Evolutionary conservation across 2,888 invertebrate genomes (phyloP).

Genomic region (Tanytarsus gracilentus): DNA sequence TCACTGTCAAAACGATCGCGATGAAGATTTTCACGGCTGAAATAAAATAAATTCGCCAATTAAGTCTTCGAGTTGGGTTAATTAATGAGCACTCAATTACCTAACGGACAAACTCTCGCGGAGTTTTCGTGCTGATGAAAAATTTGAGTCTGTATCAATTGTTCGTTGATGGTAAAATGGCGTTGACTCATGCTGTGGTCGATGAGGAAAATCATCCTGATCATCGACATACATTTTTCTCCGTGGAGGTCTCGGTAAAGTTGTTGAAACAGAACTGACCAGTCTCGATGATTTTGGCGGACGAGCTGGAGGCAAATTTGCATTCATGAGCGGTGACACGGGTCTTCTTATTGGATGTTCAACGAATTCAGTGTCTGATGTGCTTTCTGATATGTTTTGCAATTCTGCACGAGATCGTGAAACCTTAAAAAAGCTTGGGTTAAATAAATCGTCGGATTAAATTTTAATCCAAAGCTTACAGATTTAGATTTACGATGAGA

Average conservation of each 20-base stretch:
- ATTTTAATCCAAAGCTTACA: slow-evolving; percentile 9
- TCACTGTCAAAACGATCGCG: slow-evolving; percentile 48
- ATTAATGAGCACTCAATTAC: slow-evolving; percentile 13
- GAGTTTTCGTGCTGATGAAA: slow-evolving; percentile 14
- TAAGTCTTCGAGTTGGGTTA: neutral
- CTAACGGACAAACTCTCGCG: slow-evolving; percentile 20
- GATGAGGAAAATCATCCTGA: neutral
- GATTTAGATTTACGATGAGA: slow-evolving; percentile 3
- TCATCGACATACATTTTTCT: slow-evolving; percentile 6
- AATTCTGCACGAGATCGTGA: slow-evolving; percentile 44
- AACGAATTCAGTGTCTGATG: slow-evolving; percentile 39
- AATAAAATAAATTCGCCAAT: neutral
- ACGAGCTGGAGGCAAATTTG: slow-evolving; percentile 33
- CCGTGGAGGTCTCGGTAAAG: slow-evolving; percentile 4
- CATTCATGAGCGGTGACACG: neutral
- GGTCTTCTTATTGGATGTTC: neutral
- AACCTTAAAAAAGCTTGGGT: slow-evolving; percentile 31
- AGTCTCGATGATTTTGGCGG: slow-evolving; percentile 41
- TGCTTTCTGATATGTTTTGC: slow-evolving; percentile 44
- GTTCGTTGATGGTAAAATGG: slow-evolving; percentile 8
- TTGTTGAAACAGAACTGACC: slow-evolving; percentile 9
- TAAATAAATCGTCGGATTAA: neutral
- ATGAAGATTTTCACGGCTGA: slow-evolving; percentile 37
- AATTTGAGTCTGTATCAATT: slow-evolving; percentile 17
- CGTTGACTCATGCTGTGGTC: neutral